Evolutionary conservation across 2,113 vertebrate genomes (phyloP), one percentile per base, ranked within the genome.

Genomic region (Cephalophus harveyi): DNA sequence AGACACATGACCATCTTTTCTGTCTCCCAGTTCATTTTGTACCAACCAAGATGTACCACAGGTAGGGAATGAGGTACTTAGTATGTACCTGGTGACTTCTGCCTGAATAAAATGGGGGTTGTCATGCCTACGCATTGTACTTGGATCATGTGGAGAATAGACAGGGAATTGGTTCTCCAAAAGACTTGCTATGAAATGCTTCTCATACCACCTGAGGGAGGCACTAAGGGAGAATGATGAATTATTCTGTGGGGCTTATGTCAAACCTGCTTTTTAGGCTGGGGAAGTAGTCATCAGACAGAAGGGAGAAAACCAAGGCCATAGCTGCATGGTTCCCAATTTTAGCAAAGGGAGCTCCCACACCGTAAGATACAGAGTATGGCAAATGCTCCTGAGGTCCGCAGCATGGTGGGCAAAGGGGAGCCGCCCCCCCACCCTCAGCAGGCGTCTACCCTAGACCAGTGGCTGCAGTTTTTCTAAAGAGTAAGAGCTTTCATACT

Each of bases 11-110:
- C 50, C 50, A 78, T 64, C 33, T 17, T 96, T 36, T 94, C 57
- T 67, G 28, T 83, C 55, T 91, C 78, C 43, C 57, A 28, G 59
- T 88, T 97, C 27, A 13, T 89, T 92, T 78, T 40, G 76, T n/a
- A 74, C 60, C 33, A 33, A 25, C 54, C 3, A 40, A 83, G 67
- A 82, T n/a, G 83, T 16, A 43, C 92, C 88, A 64, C 33, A 46
- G 62, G 67, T n/a, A n/a, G 21, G 17, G 64, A 90, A 91, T 81
- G 83, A 87, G 67, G 82, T 78, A 40, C 40, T 94, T 89, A 64
- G 89, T 89, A 89, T 95, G 76, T 79, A 55, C 55, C 60, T 83
- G 71, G 89, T 46, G 60, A 90, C 81, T 89, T 94, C 40, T 14
- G 21, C 55, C 62, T 91, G 90, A 82, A 67, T 84, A 57, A 96